Percentiles rank a stretch among this genome's conserved stretches.
Evolutionary conservation across 2,113 vertebrate species (phyloP).

Genomic region (Grammomys dolichurus): DNA sequence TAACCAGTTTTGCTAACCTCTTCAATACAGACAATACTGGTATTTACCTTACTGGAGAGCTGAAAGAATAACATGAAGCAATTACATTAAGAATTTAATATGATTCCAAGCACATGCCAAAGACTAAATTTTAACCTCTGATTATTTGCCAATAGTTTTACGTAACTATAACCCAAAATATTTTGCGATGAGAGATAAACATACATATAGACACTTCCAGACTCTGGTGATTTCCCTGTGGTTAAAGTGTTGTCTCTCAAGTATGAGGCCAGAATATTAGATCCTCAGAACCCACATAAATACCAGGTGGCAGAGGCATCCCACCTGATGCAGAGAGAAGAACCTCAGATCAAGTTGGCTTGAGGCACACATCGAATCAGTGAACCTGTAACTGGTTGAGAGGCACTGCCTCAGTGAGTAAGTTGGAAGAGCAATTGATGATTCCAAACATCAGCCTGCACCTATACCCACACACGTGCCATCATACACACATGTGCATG

Average conservation of each 20-base stretch:
- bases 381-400: background rate
- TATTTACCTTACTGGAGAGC: background rate
- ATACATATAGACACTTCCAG: background rate
- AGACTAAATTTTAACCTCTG: background rate
- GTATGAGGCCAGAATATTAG: background rate
- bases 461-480: background rate
- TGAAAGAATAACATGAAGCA: conserved; percentile 11
- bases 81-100: background rate
- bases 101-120: background rate
- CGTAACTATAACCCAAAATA: background rate
- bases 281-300: background rate
- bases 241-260: background rate
- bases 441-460: background rate
- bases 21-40: background rate
- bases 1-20: background rate
- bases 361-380: background rate
- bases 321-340: too few species aligned
- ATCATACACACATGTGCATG: too few species aligned
- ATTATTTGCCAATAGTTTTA: background rate
- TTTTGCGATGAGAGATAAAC: background rate
- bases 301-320: background rate
- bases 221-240: too few species aligned
- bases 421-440: background rate
- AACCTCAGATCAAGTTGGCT: background rate
- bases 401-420: background rate